These are phyloP conservation scores for Diarsia mendica DNA, from an alignment of 2,888 invertebrate genomes.

Conservation along the genomic window DNA sequence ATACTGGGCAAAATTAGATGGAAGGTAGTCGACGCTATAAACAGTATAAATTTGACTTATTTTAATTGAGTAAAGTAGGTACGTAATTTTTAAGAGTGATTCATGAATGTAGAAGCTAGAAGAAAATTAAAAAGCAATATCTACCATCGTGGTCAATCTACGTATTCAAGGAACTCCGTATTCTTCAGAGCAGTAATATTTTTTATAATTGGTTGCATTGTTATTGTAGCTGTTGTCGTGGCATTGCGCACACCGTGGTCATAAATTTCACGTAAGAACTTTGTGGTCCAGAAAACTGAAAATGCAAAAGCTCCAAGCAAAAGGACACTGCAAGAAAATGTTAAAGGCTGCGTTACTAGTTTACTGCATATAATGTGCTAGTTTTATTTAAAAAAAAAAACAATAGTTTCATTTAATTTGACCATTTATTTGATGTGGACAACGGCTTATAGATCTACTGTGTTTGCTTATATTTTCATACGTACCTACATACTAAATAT, in stretches of 20 bases:
- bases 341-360: conserved; percentile 32
- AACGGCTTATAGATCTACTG: not conserved
- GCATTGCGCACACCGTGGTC: conserved; percentile 9
- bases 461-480: not conserved
- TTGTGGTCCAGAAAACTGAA: conserved; percentile 78
- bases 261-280: conserved; percentile 71
- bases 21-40: not conserved
- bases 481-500: not conserved
- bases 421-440: not conserved
- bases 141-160: conserved; percentile 63
- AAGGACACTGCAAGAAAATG: conserved; percentile 71
- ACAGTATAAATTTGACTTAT: not conserved
- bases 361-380: not conserved
- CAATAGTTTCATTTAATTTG: not conserved
- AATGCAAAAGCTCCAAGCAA: conserved; percentile 76
- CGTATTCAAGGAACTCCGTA: conserved; percentile 70
- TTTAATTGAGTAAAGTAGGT: not conserved
- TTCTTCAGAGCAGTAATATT: not conserved
- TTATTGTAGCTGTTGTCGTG: conserved; percentile 9
- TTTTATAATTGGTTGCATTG: conserved; percentile 6
- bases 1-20: not conserved
- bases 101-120: conserved; percentile 6
- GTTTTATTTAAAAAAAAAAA: not conserved
- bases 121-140: conserved; percentile 38
- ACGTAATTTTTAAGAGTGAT: not conserved